Conservation (phyloP, 2,888 invertebrate species). For the Andrena minutula region DNA sequence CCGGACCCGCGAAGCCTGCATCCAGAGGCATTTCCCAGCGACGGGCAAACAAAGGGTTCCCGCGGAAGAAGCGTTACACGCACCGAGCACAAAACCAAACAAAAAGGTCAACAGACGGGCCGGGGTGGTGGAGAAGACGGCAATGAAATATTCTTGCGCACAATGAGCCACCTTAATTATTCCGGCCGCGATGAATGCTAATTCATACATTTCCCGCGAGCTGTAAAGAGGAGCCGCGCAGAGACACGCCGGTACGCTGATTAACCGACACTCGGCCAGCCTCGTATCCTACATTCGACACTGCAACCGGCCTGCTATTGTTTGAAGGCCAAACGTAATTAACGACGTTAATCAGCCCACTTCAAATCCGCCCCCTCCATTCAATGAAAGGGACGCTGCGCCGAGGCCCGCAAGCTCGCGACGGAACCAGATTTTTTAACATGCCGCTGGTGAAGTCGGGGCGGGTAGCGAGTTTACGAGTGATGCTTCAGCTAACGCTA, state of each 20-base stretch:
- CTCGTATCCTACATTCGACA: slow-evolving; percentile 52
- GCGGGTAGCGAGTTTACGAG: neutral
- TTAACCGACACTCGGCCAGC: slow-evolving; percentile 47
- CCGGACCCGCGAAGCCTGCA: too few species aligned
- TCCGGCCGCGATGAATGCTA: slow-evolving; percentile 58
- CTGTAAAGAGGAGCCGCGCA: slow-evolving; percentile 19
- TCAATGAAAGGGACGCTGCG: slow-evolving; percentile 23
- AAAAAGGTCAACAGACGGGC: neutral
- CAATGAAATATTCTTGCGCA: slow-evolving; percentile 53
- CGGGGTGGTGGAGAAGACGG: neutral
- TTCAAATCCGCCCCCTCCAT: slow-evolving; percentile 5
- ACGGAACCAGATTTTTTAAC: slow-evolving; percentile 7
- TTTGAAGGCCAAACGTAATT: slow-evolving; percentile 52
- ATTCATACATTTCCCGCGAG: slow-evolving; percentile 58
- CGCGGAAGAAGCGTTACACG: neutral
- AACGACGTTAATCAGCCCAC: slow-evolving; percentile 59
- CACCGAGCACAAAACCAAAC: neutral
- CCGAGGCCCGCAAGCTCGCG: neutral
- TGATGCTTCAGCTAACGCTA: slow-evolving; percentile 7
- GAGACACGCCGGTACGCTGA: slow-evolving; percentile 40
- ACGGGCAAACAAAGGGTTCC: neutral
- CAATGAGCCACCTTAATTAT: slow-evolving; percentile 62
- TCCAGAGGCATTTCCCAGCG: neutral
- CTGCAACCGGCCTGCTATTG: slow-evolving; percentile 41
- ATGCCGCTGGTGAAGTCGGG: neutral